Evolutionary conservation across 2,113 vertebrate species (phyloP).

Genomic region (Equus quagga): DNA sequence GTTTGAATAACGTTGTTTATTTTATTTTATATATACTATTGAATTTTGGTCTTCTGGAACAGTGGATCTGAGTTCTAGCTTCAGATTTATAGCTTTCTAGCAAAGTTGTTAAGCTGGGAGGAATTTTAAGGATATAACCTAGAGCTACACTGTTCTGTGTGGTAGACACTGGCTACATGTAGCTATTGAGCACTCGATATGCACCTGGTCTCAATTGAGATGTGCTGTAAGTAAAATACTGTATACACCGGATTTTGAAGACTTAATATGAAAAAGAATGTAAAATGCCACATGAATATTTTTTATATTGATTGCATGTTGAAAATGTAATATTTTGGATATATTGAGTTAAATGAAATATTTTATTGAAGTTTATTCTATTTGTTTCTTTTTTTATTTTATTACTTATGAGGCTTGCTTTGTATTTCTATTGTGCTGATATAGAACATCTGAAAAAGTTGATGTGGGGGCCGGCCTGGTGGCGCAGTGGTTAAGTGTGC

Average conservation of each 20-base stretch:
- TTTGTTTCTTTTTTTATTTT: neutral
- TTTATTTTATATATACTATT: neutral
- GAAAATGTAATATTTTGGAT: neutral
- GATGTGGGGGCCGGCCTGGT: neutral
- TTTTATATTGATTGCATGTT: neutral
- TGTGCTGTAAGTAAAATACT: neutral
- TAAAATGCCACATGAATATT: neutral
- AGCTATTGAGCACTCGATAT: neutral
- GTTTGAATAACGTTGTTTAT: neutral
- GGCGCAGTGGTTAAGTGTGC: too few relatives aligned
- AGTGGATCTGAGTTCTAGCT: neutral
- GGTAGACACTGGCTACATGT: neutral
- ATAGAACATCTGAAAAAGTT: neutral
- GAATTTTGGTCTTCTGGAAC: neutral
- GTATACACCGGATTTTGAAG: neutral
- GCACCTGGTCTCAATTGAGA: neutral
- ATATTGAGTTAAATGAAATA: neutral
- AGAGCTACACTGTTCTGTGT: neutral
- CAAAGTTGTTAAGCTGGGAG: neutral
- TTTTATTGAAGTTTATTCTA: neutral
- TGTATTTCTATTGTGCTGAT: neutral
- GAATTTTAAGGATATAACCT: neutral
- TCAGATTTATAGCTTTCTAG: neutral
- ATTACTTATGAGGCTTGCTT: neutral
- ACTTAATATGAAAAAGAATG: neutral